phyloP scores from a whole-genome alignment of 2,888 invertebrate genomes.

The Andrena flavipes region DNA sequence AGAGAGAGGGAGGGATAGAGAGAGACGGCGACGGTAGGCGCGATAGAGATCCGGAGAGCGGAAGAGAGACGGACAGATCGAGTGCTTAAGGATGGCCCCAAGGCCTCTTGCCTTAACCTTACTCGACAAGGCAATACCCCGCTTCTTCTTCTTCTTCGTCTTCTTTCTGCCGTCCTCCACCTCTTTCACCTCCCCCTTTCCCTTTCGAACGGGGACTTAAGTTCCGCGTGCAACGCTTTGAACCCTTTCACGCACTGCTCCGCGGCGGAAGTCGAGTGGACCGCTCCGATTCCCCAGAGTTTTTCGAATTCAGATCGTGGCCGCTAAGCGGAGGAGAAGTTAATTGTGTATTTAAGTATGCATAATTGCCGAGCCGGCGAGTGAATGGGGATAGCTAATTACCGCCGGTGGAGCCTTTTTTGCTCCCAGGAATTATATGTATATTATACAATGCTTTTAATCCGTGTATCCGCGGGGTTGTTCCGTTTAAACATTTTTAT shows the following conservation, averaged over 20 bases:
- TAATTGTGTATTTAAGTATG: constrained; percentile 67
- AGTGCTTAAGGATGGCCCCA: constrained; percentile 66
- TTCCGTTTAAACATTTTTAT: constrained; percentile 35
- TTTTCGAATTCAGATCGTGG: constrained; percentile 63
- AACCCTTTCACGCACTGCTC: constrained; percentile 61
- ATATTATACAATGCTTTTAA: constrained; percentile 53
- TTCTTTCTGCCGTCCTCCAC: constrained; percentile 28
- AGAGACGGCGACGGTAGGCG: neutral
- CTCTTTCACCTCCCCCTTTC: constrained; percentile 46
- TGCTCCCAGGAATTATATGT: constrained; percentile 51
- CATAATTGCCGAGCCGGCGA: constrained; percentile 59
- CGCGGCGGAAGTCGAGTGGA: constrained; percentile 63
- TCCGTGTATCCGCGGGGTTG: constrained; percentile 20
- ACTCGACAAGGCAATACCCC: constrained; percentile 54
- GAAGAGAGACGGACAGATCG: constrained; percentile 40
- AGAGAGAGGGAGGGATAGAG: neutral
- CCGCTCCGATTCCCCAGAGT: constrained; percentile 62
- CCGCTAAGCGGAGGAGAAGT: constrained; percentile 55
- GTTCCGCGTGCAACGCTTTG: constrained; percentile 52
- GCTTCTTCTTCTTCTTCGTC: constrained; percentile 32
- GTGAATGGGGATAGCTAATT: constrained; percentile 64
- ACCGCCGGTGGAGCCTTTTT: constrained; percentile 46
- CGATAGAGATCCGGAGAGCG: neutral
- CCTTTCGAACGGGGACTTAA: constrained; percentile 52
- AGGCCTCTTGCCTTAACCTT: constrained; percentile 66